Conservation (phyloP, 2,888 invertebrate genomes). For the Tuberolachnus salignus region DNA sequence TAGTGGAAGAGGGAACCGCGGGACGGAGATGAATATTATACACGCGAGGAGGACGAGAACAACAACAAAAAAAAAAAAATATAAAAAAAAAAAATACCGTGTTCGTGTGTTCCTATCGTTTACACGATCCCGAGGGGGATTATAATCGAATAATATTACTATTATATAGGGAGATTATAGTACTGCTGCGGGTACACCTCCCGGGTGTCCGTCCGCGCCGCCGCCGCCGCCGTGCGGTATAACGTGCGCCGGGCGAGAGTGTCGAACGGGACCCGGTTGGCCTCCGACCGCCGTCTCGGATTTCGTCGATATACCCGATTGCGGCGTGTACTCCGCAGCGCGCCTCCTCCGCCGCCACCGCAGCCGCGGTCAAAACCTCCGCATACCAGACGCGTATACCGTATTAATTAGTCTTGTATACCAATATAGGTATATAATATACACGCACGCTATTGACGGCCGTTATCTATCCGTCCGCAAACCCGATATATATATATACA, state of each 20-base stretch:
- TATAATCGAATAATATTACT: slow-evolving; percentile 56
- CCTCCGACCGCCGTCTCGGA: slow-evolving; percentile 55
- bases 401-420: slow-evolving; percentile 29
- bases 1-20: too few relatives aligned
- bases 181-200: slow-evolving; percentile 1
- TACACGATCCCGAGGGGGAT: slow-evolving; percentile 54
- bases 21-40: background rate
- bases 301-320: slow-evolving; percentile 53
- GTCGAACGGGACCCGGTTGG: slow-evolving; percentile 53
- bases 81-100: slow-evolving; percentile 28
- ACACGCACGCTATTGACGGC: background rate
- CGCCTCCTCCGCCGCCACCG: background rate
- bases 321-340: background rate
- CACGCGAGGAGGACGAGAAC: background rate
- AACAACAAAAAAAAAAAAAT: slow-evolving; percentile 8
- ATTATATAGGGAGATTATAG: slow-evolving; percentile 45
- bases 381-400: slow-evolving; percentile 42
- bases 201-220: slow-evolving; percentile 37
- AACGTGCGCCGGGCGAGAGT: slow-evolving; percentile 12
- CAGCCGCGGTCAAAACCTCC: background rate
- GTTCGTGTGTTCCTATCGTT: slow-evolving; percentile 42
- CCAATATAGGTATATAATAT: background rate
- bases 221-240: background rate
- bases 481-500: too few relatives aligned
- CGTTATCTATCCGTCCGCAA: background rate